phyloP scores from a whole-genome alignment of 2,888 invertebrate species.

The Elgonia sp. region DNA sequence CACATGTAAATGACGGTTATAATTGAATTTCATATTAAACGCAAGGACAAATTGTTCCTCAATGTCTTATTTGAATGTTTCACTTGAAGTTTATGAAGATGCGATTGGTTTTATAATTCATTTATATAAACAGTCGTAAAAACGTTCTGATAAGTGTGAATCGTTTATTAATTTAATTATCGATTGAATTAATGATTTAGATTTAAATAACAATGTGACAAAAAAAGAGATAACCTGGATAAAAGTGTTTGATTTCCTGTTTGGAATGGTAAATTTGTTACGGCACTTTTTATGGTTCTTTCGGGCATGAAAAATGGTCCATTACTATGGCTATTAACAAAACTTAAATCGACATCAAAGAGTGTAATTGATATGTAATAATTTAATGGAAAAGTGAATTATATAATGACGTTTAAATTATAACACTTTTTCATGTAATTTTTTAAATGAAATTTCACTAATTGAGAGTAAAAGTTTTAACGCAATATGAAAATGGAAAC shows the following conservation, averaged over 20 bases:
- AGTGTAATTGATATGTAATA: constrained; percentile 28
- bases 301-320: constrained; percentile 53
- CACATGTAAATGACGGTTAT: constrained; percentile 47
- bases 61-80: constrained; percentile 48
- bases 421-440: not conserved
- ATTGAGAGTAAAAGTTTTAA: too few relatives aligned
- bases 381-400: constrained; percentile 31
- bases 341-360: constrained; percentile 34
- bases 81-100: constrained; percentile 34
- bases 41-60: constrained; percentile 59
- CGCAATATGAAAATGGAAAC: too few relatives aligned
- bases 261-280: constrained; percentile 45
- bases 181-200: constrained; percentile 32
- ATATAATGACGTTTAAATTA: not conserved
- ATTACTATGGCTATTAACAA: constrained; percentile 46
- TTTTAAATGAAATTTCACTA: not conserved
- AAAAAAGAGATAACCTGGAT: not conserved
- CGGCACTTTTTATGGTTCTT: constrained; percentile 37
- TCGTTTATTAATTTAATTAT: constrained; percentile 45
- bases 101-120: constrained; percentile 24
- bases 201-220: constrained; percentile 35
- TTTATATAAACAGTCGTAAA: constrained; percentile 11
- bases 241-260: constrained; percentile 44
- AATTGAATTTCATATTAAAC: constrained; percentile 67
- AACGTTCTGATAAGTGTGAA: constrained; percentile 15